Evolutionary conservation across 2,888 invertebrate genomes (phyloP).

Genomic region (Trichopria drosophilae): DNA sequence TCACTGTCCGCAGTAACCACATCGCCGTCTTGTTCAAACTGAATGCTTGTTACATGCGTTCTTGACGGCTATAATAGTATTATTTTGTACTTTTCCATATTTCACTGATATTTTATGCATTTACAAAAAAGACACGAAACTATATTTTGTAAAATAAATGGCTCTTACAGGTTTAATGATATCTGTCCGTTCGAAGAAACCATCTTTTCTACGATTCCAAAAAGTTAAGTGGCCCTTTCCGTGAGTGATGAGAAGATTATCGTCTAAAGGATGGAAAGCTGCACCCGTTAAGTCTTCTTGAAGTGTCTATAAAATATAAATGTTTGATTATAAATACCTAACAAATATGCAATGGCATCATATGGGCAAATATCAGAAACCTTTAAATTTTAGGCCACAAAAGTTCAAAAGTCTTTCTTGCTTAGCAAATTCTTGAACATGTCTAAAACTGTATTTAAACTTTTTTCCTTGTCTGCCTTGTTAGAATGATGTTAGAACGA

Average conservation of each 20-base stretch:
- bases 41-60: slow-evolving; percentile 82
- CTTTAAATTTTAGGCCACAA: no score
- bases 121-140: no score
- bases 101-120: slow-evolving; percentile 1
- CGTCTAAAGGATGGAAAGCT: slow-evolving; percentile 88
- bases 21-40: slow-evolving; percentile 89
- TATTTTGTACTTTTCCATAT: slow-evolving; percentile 13
- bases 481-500: no score
- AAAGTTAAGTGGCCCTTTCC: slow-evolving; percentile 90
- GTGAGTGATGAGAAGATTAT: slow-evolving; percentile 87
- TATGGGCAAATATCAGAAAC: no score
- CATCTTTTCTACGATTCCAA: slow-evolving; percentile 89
- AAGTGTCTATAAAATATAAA: slow-evolving; percentile 67
- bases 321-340: no score
- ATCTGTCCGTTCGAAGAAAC: slow-evolving; percentile 86
- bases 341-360: no score
- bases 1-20: slow-evolving; percentile 91
- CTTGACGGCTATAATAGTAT: slow-evolving; percentile 71
- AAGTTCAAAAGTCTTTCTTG: neutral
- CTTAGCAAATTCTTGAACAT: neutral
- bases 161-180: slow-evolving; percentile 79
- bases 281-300: slow-evolving; percentile 88
- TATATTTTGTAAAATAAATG: no score
- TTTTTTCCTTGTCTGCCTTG: no score
- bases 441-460: neutral